Conservation (phyloP, 2,113 vertebrate genomes). For the Mandrillus leucophaeus region DNA sequence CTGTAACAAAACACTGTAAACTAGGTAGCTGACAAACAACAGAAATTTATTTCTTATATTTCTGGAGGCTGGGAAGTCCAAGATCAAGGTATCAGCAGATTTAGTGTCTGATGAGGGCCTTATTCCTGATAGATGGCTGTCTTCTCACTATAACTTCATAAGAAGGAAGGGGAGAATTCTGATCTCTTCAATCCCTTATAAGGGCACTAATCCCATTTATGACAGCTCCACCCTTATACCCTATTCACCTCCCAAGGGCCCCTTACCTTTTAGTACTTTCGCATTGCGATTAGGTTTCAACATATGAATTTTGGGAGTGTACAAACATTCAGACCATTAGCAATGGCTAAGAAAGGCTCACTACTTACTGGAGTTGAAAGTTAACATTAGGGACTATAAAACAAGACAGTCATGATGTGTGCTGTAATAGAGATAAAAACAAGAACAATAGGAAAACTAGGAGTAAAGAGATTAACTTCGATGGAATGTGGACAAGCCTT, state of each 20-base stretch:
- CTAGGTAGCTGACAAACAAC: neutral
- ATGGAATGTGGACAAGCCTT: neutral
- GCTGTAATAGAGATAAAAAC: neutral
- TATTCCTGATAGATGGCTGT: neutral
- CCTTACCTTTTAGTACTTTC: neutral
- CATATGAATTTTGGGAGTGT: neutral
- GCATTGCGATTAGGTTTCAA: neutral
- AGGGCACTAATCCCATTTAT: neutral
- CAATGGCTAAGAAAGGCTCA: neutral
- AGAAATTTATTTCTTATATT: neutral
- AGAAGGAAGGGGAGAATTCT: neutral
- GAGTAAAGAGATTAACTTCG: neutral
- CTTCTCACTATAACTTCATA: neutral
- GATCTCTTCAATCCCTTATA: neutral
- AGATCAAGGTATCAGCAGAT: neutral
- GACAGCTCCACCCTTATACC: too few species aligned
- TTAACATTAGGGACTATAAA: neutral
- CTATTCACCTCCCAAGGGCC: neutral
- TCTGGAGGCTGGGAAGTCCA: neutral
- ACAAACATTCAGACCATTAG: neutral
- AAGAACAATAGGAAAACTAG: neutral
- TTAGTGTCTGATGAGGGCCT: neutral
- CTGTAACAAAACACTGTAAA: neutral
- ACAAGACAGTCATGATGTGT: neutral
- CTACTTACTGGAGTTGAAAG: neutral